Conservation (phyloP, 1,140 invertebrate species). For the Temnothorax longispinosus region DNA sequence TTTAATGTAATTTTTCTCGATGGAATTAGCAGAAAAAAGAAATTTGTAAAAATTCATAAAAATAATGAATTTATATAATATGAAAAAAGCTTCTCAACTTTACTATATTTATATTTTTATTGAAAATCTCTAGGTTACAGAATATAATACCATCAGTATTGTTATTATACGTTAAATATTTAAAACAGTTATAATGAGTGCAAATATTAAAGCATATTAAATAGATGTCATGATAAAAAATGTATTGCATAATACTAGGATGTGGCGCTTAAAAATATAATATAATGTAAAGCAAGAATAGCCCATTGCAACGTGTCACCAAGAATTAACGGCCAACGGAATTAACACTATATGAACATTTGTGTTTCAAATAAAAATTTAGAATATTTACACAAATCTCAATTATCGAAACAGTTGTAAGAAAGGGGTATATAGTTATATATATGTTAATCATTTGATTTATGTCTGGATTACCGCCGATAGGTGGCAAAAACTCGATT, state of each 20-base stretch:
- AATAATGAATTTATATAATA: not conserved
- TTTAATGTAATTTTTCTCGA: no score
- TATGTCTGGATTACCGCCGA: not conserved
- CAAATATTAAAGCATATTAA: conserved; percentile 18
- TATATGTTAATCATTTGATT: not conserved
- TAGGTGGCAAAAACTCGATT: not conserved
- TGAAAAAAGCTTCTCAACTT: no score
- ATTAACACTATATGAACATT: not conserved
- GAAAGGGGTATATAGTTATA: not conserved
- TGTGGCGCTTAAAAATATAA: not conserved
- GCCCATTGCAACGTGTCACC: not conserved
- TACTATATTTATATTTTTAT: no score
- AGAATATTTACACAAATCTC: not conserved
- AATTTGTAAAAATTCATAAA: not conserved
- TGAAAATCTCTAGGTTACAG: no score
- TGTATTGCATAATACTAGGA: not conserved
- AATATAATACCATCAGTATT: not conserved
- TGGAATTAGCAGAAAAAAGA: not conserved
- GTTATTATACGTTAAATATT: not conserved
- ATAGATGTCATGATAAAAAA: not conserved
- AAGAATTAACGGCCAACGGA: conserved; percentile 1
- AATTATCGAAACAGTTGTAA: not conserved
- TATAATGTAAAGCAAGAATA: not conserved
- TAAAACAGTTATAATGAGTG: not conserved
- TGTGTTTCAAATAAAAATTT: not conserved